Evolutionary conservation across 2,113 vertebrate species (phyloP).

Genomic region (Xiphias gladius): DNA sequence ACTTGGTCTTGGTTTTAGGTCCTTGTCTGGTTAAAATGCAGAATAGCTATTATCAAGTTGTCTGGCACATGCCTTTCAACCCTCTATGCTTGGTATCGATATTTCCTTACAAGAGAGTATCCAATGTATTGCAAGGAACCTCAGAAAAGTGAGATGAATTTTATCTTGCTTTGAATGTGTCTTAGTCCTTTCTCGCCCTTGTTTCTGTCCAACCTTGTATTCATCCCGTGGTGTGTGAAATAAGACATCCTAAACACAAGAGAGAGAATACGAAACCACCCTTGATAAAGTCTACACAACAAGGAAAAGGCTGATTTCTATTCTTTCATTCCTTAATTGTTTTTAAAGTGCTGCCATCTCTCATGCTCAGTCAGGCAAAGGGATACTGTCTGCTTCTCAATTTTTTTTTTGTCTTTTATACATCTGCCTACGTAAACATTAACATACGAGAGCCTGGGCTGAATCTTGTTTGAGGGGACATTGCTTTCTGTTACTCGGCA

Average conservation of each 20-base stretch:
- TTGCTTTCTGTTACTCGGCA: slow-evolving; percentile 1
- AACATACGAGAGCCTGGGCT: slow-evolving; percentile 37
- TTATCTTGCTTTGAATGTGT: no score
- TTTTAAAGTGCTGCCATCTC: not conserved
- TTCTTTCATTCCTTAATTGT: slow-evolving; percentile 10
- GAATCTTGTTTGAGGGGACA: slow-evolving; percentile 29
- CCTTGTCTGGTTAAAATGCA: no score
- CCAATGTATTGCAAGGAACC: no score
- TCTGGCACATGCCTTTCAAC: no score
- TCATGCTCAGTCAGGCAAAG: slow-evolving; percentile 3
- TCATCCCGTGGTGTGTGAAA: not conserved
- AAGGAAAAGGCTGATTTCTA: not conserved
- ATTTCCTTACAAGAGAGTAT: no score
- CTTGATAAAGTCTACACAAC: not conserved
- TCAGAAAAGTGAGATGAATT: no score
- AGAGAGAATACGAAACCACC: not conserved
- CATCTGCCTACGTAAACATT: slow-evolving; percentile 32
- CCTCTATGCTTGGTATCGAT: no score
- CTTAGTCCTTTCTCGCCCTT: no score
- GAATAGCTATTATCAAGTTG: no score
- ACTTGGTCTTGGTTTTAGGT: no score
- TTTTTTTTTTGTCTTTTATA: not conserved
- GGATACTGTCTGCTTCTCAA: not conserved
- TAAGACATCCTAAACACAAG: not conserved
- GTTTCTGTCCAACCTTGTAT: not conserved